Conservation (phyloP, 2,888 invertebrate genomes). For the Idaea dimidiata region DNA sequence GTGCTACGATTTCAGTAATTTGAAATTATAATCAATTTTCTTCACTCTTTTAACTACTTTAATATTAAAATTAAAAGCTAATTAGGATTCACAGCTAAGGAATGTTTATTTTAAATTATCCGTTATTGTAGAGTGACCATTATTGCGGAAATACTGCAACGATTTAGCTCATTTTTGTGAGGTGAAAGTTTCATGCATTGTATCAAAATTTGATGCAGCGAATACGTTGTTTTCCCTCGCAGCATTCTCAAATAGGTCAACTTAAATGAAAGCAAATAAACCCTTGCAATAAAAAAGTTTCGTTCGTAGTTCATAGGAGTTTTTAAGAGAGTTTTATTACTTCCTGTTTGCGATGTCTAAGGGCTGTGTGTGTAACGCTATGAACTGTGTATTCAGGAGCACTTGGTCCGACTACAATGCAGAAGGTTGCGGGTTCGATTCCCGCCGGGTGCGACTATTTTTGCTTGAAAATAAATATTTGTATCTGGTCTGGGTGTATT, state of each 20-base stretch:
- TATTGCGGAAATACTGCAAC: neutral
- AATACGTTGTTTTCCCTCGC: neutral
- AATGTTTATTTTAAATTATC: slow-evolving; percentile 1
- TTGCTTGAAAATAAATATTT: too few relatives aligned
- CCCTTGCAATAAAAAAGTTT: neutral
- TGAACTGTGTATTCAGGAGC: neutral
- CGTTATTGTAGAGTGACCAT: neutral
- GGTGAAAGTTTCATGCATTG: neutral
- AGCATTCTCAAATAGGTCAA: neutral
- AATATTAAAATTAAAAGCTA: neutral
- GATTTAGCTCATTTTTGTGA: neutral
- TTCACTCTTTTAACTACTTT: neutral
- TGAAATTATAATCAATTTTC: neutral
- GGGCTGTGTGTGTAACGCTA: neutral
- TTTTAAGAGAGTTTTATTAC: slow-evolving; percentile 1
- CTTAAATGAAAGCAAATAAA: slow-evolving; percentile 1
- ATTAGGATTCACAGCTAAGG: neutral
- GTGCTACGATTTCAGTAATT: neutral
- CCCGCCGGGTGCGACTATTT: too few relatives aligned
- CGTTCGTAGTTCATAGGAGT: neutral
- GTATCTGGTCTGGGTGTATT: too few relatives aligned
- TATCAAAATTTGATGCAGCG: neutral
- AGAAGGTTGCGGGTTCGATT: too few relatives aligned
- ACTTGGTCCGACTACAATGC: too few relatives aligned
- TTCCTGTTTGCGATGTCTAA: neutral